These are phyloP conservation scores for Pantherophis vulpinus DNA, from an alignment of 2,797 vertebrate genomes.

Conservation along the genomic window DNA sequence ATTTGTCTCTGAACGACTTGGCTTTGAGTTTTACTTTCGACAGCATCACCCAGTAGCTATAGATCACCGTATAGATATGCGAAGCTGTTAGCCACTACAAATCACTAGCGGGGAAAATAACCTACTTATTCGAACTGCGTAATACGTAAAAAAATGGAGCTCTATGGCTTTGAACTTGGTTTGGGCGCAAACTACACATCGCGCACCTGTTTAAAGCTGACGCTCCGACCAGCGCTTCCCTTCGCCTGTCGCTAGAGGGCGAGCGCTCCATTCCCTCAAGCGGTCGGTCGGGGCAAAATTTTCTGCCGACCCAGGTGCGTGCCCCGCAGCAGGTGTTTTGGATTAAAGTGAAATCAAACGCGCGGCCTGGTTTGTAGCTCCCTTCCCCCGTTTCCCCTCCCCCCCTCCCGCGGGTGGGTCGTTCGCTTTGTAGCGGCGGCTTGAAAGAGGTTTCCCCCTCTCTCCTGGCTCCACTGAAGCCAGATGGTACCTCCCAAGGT, in stretches of 20 bases:
- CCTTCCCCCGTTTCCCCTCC: neutral
- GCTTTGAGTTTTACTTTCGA: neutral
- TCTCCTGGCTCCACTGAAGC: slow-evolving; percentile 35
- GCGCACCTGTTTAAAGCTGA: neutral
- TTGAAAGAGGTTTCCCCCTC: neutral
- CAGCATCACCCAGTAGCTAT: neutral
- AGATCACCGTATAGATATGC: neutral
- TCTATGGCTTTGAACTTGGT: neutral
- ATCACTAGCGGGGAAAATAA: neutral
- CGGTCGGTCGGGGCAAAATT: fast-evolving
- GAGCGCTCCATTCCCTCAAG: neutral
- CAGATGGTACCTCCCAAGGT: slow-evolving; percentile 45
- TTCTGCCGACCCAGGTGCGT: neutral
- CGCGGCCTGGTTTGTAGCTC: neutral
- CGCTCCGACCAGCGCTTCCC: neutral
- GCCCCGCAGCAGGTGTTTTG: slow-evolving; percentile 9
- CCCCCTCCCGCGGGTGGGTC: neutral
- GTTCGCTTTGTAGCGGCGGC: neutral
- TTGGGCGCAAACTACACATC: neutral
- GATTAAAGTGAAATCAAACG: slow-evolving; percentile 16
- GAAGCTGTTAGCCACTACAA: neutral
- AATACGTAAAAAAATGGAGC: no score
- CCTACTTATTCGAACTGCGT: neutral
- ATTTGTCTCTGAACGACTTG: neutral
- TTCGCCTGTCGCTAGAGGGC: slow-evolving; percentile 26